Percentiles rank a stretch among this genome's conserved stretches.
These are phyloP conservation scores for Turdus rufiventris DNA, from an alignment of 2,113 vertebrate species.

Conservation along the genomic window DNA sequence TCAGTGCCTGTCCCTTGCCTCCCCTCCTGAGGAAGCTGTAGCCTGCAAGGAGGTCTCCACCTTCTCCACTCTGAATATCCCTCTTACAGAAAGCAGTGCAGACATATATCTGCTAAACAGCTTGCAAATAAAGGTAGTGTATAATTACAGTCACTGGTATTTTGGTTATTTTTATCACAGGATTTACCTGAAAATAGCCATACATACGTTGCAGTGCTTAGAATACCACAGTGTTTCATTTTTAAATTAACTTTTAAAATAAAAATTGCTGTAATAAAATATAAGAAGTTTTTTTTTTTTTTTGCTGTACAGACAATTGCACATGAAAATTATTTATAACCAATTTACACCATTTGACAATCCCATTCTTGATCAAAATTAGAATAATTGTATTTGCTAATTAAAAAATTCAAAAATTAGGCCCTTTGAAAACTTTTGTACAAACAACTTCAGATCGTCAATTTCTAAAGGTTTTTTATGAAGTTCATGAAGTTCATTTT, in stretches of 20 bases:
- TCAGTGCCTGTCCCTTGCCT: too few relatives aligned
- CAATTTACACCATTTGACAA: background rate
- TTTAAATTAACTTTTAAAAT: background rate
- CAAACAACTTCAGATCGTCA: background rate
- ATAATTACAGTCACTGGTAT: too few relatives aligned
- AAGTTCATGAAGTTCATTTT: background rate
- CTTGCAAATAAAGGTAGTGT: too few relatives aligned
- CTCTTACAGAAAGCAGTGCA: too few relatives aligned
- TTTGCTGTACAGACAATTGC: background rate
- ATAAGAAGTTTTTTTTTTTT: background rate
- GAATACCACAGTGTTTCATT: background rate
- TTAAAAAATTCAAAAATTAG: background rate
- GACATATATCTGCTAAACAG: too few relatives aligned
- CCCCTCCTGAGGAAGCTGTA: too few relatives aligned
- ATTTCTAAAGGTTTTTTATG: background rate
- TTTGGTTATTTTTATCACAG: too few relatives aligned
- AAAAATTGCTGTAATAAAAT: background rate
- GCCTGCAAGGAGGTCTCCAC: too few relatives aligned
- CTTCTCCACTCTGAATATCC: too few relatives aligned
- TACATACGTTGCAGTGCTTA: too few relatives aligned
- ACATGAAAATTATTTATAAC: background rate
- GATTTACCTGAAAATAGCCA: too few relatives aligned
- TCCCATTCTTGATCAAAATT: background rate
- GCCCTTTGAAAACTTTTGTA: background rate
- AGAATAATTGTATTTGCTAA: background rate